Base-by-base conservation (phyloP, 2,888 invertebrate species). In the Drosophila atripex region DNA sequence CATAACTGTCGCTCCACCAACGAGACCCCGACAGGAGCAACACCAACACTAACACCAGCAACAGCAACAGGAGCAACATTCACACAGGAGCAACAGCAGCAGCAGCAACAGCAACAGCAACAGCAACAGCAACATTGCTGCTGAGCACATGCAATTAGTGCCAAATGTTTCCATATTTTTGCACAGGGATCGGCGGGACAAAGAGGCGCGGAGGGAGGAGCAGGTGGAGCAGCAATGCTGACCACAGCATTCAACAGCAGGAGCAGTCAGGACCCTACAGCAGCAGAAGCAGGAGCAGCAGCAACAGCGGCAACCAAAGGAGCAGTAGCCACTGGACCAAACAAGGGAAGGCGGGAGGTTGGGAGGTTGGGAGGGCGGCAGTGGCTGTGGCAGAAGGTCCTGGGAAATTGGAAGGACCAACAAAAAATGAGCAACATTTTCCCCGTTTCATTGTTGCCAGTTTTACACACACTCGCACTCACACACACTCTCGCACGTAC, bases 81-180 rank as follows among this genome's bases (percentile, higher is more conserved):
- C n/a, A 38, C 38, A 14, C 38, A 38, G n/a, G 7, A 16, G 12
- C 50, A 28, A 28, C 60, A 59, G 55, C 55, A 64, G 57, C 60
- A 39, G n/a, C 21, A 55, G 18, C 18, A n/a, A n/a, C n/a, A n/a
- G n/a, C n/a, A n/a, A 4, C 2, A 21, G 16, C 56, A 56, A 9
- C 23, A 60, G 46, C 60, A 39, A 18, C 60, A 61, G 61, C 60
- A 61, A 61, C 56, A 55, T 53, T 71, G 69, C 73, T 75, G 65
- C 70, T 78, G 78, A 85, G 87, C 85, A 84, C 74, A 86, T 85
- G 89, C 89, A 89, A 89, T 89, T 89, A 89, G 89, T 89, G 89
- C 88, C 89, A 89, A 89, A 90, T 90, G 89, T 89, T 89, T 90
- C 89, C 89, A 89, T 89, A 89, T 89, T 88, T 88, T 84, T 86